phyloP scores from a whole-genome alignment of 2,797 vertebrate species.

The Mormyrus hasselquistii region DNA sequence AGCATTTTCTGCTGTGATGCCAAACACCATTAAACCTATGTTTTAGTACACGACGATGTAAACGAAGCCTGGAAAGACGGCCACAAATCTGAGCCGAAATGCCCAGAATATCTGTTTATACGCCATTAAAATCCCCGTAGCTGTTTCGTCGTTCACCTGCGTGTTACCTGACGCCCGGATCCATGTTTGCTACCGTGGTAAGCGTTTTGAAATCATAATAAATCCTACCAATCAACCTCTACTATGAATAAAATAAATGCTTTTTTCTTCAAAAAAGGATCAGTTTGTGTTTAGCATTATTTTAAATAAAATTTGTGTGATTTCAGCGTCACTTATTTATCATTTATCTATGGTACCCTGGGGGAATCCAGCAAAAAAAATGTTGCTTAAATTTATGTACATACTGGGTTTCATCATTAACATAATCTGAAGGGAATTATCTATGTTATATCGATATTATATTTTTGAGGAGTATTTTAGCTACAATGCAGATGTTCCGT shows the following conservation, averaged over 20 bases:
- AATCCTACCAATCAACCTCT: background rate
- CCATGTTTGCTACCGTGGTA: slow-evolving; percentile 37
- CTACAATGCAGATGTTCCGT: background rate
- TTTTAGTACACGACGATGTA: background rate
- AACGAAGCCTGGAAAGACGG: background rate
- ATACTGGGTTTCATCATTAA: background rate
- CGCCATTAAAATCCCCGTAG: background rate
- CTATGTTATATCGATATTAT: background rate
- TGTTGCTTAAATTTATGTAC: background rate
- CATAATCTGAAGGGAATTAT: background rate
- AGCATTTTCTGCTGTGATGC: slow-evolving; percentile 4
- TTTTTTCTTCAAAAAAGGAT: background rate
- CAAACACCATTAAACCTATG: background rate
- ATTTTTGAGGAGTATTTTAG: background rate
- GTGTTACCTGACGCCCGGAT: background rate
- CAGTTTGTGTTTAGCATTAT: background rate
- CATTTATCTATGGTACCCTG: background rate
- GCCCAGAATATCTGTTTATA: background rate
- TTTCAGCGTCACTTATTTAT: background rate
- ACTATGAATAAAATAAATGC: background rate
- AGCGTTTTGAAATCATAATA: slow-evolving; percentile 49
- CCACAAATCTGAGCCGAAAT: background rate
- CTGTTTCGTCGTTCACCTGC: slow-evolving; percentile 17
- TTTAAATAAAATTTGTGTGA: background rate
- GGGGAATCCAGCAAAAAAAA: background rate